Percentiles rank a stretch among this genome's conserved stretches.
Evolutionary conservation across 2,888 invertebrate species (phyloP).

Genomic region (Argyra leucocephala): DNA sequence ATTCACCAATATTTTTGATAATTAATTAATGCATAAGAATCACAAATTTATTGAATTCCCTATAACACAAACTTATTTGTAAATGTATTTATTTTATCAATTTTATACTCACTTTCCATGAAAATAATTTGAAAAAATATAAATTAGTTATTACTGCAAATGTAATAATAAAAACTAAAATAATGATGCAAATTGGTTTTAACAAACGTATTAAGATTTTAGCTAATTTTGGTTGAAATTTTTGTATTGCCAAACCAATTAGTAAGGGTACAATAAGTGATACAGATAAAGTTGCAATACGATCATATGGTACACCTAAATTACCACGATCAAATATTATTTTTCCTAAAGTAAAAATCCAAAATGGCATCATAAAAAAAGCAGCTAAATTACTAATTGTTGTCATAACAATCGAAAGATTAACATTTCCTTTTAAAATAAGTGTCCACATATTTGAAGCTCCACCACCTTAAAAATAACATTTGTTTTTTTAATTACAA

Average conservation of each 20-base stretch:
- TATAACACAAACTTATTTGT: too few relatives aligned
- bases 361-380: constrained; percentile 77
- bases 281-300: constrained; percentile 60
- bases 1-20: too few relatives aligned
- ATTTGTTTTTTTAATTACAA: too few relatives aligned
- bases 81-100: too few relatives aligned
- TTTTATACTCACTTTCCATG: constrained; percentile 57
- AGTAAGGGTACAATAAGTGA: constrained; percentile 61
- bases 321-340: constrained; percentile 57
- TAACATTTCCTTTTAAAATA: constrained; percentile 79
- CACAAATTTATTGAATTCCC: too few relatives aligned
- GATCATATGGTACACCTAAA: constrained; percentile 62
- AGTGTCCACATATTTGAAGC: constrained; percentile 91
- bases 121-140: constrained; percentile 73
- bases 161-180: constrained; percentile 67
- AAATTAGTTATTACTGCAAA: constrained; percentile 76
- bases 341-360: constrained; percentile 74
- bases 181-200: constrained; percentile 66
- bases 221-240: constrained; percentile 55
- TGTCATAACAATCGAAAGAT: constrained; percentile 86
- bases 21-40: too few relatives aligned
- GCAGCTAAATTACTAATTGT: constrained; percentile 74
- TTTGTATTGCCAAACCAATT: constrained; percentile 56
- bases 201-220: constrained; percentile 63
- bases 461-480: constrained; percentile 53